phyloP scores from a whole-genome alignment of 2,113 vertebrate species.

The Prunella fulvescens region DNA sequence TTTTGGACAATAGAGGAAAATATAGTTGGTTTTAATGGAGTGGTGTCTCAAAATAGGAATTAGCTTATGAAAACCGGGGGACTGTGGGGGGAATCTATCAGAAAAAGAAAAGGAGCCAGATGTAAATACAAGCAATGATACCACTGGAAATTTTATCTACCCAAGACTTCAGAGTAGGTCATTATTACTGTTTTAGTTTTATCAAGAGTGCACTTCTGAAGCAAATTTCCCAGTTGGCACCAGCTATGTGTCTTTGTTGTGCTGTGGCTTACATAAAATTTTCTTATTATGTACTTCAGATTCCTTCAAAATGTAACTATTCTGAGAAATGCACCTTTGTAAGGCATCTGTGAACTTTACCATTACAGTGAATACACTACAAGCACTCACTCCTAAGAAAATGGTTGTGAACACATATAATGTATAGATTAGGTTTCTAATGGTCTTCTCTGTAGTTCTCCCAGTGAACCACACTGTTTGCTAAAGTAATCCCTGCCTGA shows the following conservation, averaged over 20 bases:
- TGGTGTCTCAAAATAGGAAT: neutral
- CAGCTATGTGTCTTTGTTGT: neutral
- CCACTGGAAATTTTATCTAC: neutral
- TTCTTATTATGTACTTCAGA: neutral
- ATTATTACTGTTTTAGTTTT: neutral
- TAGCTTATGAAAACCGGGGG: neutral
- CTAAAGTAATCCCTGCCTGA: neutral
- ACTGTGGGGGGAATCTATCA: rapidly evolving
- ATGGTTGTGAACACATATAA: neutral
- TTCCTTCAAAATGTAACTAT: neutral
- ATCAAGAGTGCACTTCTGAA: neutral
- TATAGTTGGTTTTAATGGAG: neutral
- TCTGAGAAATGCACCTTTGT: neutral
- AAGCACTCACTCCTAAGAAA: neutral
- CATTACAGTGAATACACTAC: neutral
- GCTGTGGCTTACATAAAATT: neutral
- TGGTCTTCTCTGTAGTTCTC: neutral
- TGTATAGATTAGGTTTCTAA: neutral
- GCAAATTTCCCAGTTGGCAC: neutral
- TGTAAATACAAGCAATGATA: neutral
- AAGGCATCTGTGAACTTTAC: neutral
- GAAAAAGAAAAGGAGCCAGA: neutral
- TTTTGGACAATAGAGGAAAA: neutral
- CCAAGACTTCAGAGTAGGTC: neutral
- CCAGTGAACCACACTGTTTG: neutral